phyloP scores from a whole-genome alignment of 2,888 invertebrate genomes.

The Drepanosiphum platanoidis region DNA sequence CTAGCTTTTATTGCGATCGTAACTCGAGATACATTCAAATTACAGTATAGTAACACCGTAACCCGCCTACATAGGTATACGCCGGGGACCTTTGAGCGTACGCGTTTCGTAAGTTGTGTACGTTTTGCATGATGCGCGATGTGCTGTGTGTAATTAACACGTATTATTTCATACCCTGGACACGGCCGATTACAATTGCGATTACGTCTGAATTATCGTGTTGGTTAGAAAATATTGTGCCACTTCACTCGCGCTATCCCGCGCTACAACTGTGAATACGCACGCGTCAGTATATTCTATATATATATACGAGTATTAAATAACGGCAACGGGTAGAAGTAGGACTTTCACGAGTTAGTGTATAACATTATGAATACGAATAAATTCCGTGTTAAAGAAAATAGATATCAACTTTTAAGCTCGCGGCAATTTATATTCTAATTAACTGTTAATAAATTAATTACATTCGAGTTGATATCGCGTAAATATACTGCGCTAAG shows the following conservation, averaged over 20 bases:
- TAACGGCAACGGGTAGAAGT: too few relatives aligned
- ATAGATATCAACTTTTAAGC: too few relatives aligned
- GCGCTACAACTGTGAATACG: not conserved
- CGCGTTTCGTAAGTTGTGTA: conserved; percentile 13
- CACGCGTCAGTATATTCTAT: too few relatives aligned
- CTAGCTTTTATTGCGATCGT: conserved; percentile 50
- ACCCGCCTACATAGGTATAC: not conserved
- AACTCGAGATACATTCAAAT: conserved; percentile 38
- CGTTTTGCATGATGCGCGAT: conserved; percentile 10
- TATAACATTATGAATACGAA: too few relatives aligned
- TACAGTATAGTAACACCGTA: conserved; percentile 20
- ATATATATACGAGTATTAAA: too few relatives aligned
- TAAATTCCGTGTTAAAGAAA: too few relatives aligned
- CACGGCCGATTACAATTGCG: conserved; percentile 43
- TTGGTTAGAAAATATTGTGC: conserved; percentile 28
- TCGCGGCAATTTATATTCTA: too few relatives aligned
- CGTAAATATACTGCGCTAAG: too few relatives aligned
- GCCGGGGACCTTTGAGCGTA: not conserved
- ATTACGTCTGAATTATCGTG: conserved; percentile 37
- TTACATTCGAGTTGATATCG: too few relatives aligned
- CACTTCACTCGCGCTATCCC: not conserved
- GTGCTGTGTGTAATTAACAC: conserved; percentile 47
- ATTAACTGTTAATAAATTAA: too few relatives aligned
- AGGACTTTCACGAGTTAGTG: too few relatives aligned
- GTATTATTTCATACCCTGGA: conserved; percentile 33